These are phyloP conservation scores for Eriosoma lanigerum DNA, from an alignment of 1,140 invertebrate genomes.

Conservation along the genomic window DNA sequence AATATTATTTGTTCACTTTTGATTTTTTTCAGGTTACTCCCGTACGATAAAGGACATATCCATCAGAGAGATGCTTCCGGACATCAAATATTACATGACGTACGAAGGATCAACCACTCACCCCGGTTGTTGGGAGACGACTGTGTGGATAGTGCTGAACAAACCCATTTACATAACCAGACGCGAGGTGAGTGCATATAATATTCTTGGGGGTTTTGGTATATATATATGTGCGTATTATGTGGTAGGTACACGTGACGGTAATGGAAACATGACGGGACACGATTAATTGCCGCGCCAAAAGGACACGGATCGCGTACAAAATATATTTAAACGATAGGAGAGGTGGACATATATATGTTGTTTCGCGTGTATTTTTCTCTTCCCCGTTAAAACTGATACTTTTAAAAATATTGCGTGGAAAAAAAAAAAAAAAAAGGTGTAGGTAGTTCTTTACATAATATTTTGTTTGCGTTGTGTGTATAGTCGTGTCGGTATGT, in stretches of 20 bases:
- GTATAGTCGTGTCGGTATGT: not conserved
- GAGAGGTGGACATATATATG: not conserved
- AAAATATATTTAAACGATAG: not conserved
- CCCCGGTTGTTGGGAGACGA: slow-evolving; percentile 90
- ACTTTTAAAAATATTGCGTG: not conserved
- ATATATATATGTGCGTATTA: not conserved
- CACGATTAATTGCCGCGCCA: slow-evolving; percentile 1
- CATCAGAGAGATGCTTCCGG: slow-evolving; percentile 78
- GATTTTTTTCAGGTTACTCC: slow-evolving; percentile 58
- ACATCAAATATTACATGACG: slow-evolving; percentile 91
- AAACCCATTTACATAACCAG: slow-evolving; percentile 94
- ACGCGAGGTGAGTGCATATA: slow-evolving; percentile 70
- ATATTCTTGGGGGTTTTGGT: no score
- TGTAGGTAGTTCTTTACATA: no score
- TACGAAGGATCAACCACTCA: slow-evolving; percentile 97
- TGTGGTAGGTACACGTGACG: not conserved
- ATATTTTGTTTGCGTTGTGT: not conserved
- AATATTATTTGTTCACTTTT: no score
- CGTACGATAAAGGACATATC: slow-evolving; percentile 81
- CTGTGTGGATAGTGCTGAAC: slow-evolving; percentile 93
- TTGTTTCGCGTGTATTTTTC: not conserved
- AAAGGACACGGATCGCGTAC: not conserved
- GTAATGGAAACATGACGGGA: slow-evolving; percentile 44
- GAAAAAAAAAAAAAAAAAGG: no score
- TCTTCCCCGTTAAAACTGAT: not conserved